phyloP scores from a whole-genome alignment of 2,113 vertebrate genomes.

The Proteles cristata region DNA sequence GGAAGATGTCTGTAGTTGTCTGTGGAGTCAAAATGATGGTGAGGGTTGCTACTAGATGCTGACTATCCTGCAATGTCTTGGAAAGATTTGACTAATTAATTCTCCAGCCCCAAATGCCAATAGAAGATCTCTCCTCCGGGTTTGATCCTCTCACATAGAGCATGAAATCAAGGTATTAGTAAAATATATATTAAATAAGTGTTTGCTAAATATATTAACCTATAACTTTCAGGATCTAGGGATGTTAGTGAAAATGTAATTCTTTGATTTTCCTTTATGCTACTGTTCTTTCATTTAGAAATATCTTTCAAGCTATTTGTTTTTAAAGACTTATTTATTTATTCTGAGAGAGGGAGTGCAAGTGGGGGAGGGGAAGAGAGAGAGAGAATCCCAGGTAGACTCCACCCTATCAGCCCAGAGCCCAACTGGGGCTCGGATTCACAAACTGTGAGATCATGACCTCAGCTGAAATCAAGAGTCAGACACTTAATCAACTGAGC shows the following conservation, averaged over 20 bases:
- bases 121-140: background rate
- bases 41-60: background rate
- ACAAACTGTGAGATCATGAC: no score
- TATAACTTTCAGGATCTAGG: background rate
- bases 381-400: no score
- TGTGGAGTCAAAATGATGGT: background rate
- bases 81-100: background rate
- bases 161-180: background rate
- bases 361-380: no score
- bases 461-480: no score
- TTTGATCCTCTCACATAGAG: background rate
- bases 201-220: background rate
- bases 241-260: background rate
- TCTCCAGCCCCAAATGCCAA: background rate
- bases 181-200: background rate
- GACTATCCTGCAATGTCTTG: background rate
- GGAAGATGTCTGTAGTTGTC: background rate
- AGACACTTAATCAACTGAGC: no score
- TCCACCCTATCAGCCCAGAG: no score
- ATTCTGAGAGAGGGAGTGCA: no score
- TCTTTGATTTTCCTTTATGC: background rate
- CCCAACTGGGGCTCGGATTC: no score
- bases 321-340: no score
- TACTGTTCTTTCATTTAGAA: background rate
- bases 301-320: background rate